A percentile compares a stretch with the other conserved stretches of the same genome.
Evolutionary conservation across 2,113 vertebrate genomes (phyloP).

Genomic region (Martes martes): DNA sequence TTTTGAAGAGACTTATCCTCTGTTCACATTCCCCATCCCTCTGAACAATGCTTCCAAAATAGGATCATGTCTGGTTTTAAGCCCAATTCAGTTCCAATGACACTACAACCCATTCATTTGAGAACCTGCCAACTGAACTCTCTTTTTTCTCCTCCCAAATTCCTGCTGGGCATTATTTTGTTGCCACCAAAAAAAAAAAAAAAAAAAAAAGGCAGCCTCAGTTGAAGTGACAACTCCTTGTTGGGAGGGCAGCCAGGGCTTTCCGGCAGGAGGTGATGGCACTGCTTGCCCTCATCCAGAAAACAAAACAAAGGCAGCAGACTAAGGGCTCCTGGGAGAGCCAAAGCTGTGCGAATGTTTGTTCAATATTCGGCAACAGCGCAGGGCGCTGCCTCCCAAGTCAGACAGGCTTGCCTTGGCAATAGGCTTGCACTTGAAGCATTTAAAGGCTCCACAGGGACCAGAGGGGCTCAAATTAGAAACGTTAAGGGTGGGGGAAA

Average conservation of each 20-base stretch:
- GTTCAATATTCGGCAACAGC: slow-evolving; percentile 40
- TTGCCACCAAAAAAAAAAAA: slow-evolving; percentile 66
- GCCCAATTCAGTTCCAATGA: slow-evolving; percentile 72
- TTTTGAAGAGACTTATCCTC: slow-evolving; percentile 68
- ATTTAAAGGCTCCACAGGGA: slow-evolving; percentile 65
- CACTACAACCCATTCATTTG: slow-evolving; percentile 75
- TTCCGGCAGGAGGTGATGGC: slow-evolving; percentile 73
- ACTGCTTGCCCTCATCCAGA: slow-evolving; percentile 58
- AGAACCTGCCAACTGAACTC: slow-evolving; percentile 72
- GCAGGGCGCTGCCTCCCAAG: slow-evolving; percentile 52
- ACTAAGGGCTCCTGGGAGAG: slow-evolving; percentile 64
- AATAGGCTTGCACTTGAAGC: slow-evolving; percentile 57
- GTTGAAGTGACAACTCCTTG: slow-evolving; percentile 70
- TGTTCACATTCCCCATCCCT: slow-evolving; percentile 73
- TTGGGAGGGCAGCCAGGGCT: slow-evolving; percentile 69
- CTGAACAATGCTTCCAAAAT: slow-evolving; percentile 74
- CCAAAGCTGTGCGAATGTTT: slow-evolving; percentile 26
- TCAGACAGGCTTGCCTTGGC: slow-evolving; percentile 65
- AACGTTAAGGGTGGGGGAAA: slow-evolving; percentile 41
- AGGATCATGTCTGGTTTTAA: slow-evolving; percentile 74
- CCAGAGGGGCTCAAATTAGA: slow-evolving; percentile 66
- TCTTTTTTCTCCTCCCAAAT: slow-evolving; percentile 75
- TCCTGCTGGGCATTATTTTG: slow-evolving; percentile 73
- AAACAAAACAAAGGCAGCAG: slow-evolving; percentile 71
- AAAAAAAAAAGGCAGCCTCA: slow-evolving; percentile 35